Evolutionary conservation across 2,888 invertebrate species (phyloP), one percentile per base, ranked within the genome.

Genomic region (Ditula angustiorana): DNA sequence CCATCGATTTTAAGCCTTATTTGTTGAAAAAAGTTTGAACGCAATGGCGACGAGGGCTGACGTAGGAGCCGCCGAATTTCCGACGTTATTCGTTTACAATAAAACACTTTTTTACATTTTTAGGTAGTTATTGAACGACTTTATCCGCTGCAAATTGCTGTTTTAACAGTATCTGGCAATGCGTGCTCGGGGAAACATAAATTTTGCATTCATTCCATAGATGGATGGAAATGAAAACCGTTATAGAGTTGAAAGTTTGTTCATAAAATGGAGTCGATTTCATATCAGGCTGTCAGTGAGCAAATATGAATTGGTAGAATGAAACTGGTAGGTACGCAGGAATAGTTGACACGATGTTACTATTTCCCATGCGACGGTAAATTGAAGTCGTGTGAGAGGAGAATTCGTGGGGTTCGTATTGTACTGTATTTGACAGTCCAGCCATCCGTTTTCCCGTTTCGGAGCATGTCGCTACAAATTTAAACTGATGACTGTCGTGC

Each of bases 401-500:
- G 30, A 33, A 23, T 35, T 19, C 16, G 21, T 33, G 19, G 33
- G 26, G 26, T 59, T 41, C 41, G 49, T 37, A 60, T 47, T 50
- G 59, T 50, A 21, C 50, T 28, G 37, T 60, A 49, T 49, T 50
- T 60, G 59, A 28, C 50, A 37, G 59, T 16, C 50, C 13, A 30
- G 44, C 23, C 41, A 44, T 50, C 63, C 63, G 58, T 63, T 63
- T 63, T 53, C 35, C 35, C 35, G 35, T 53, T 50, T 52, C 33
- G 49, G 44, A n/a, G 23, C 23, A 44, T 44, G 50, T 57, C 49
- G 13, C 41, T 35, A 58, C 57, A 63, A 63, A 63, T 63, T 50
- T 50, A 58, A 58, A 63, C 63, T 58, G 57, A 63, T 58, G 63
- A 57, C 50, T 50, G 57, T 58, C 63, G 63, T 57, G 57, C 44